Conservation (phyloP, 2,888 invertebrate genomes). For the Nudaria mundana region DNA sequence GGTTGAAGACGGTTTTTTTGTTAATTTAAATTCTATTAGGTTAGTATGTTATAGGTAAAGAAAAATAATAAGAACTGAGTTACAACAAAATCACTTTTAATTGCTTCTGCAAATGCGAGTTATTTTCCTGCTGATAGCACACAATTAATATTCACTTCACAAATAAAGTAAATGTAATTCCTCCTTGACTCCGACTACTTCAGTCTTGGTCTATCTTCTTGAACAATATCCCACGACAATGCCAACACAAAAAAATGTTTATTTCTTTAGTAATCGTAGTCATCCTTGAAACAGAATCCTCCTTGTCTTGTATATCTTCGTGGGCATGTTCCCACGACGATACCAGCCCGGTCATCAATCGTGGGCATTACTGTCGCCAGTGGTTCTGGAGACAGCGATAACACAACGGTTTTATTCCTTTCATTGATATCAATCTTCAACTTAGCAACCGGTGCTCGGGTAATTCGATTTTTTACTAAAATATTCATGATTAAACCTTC, state of each 20-base stretch:
- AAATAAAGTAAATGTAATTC: no score
- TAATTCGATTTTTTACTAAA: neutral
- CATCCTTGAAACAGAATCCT: conserved; percentile 16
- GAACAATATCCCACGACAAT: no score
- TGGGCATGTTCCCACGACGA: conserved; percentile 17
- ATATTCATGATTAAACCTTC: conserved; percentile 5
- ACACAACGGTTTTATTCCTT: conserved; percentile 4
- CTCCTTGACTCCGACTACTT: no score
- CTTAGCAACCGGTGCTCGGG: neutral
- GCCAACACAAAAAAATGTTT: neutral
- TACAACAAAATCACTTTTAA: no score
- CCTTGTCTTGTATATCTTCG: conserved; percentile 1
- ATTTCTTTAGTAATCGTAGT: conserved; percentile 7
- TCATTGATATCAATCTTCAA: conserved; percentile 5
- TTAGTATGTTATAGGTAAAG: no score
- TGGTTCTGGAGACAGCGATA: neutral
- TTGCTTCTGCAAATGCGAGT: no score
- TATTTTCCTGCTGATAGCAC: no score
- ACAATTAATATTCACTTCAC: no score
- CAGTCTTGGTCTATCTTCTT: no score
- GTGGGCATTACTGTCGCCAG: conserved; percentile 3
- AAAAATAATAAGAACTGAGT: no score
- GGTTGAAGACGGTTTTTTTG: no score
- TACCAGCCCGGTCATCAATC: conserved; percentile 11
- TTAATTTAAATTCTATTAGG: no score